Conservation (phyloP, 1,140 invertebrate genomes). For the Tyrophagus putrescentiae region DNA sequence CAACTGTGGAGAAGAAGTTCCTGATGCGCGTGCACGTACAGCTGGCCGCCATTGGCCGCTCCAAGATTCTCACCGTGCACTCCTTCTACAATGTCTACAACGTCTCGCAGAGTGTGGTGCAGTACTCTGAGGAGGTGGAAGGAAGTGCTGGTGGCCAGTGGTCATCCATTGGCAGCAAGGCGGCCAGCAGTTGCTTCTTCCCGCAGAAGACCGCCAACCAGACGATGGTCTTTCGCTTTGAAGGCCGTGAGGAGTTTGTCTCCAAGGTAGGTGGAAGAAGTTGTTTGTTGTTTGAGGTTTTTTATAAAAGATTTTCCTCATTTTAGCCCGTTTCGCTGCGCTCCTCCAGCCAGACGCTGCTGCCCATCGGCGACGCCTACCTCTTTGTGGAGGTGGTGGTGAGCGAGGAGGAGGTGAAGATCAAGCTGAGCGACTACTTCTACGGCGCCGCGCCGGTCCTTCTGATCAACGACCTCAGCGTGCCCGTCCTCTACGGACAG, state of each 20-base stretch:
- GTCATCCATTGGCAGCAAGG: constrained; percentile 23
- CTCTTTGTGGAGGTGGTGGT: constrained; percentile 22
- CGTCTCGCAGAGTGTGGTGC: constrained; percentile 54
- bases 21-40: constrained; percentile 56
- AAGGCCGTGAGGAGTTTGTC: neutral
- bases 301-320: too few relatives aligned
- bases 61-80: constrained; percentile 87
- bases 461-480: constrained; percentile 18
- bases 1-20: constrained; percentile 35
- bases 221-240: constrained; percentile 40
- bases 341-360: constrained; percentile 1
- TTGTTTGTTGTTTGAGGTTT: too few relatives aligned
- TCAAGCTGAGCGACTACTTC: constrained; percentile 23
- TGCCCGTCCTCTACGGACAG: constrained; percentile 19
- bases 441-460: constrained; percentile 21
- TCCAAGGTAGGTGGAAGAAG: neutral
- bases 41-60: constrained; percentile 73
- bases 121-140: constrained; percentile 54
- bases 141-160: too few relatives aligned
- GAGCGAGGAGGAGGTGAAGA: constrained; percentile 10
- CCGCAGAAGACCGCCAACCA: constrained; percentile 47
- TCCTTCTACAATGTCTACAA: constrained; percentile 90
- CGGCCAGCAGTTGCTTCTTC: constrained; percentile 70
- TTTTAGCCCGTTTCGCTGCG: constrained; percentile 16
- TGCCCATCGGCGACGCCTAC: constrained; percentile 8